Base-by-base conservation (phyloP, 2,113 vertebrate species). In the Chaetodon trifascialis region DNA sequence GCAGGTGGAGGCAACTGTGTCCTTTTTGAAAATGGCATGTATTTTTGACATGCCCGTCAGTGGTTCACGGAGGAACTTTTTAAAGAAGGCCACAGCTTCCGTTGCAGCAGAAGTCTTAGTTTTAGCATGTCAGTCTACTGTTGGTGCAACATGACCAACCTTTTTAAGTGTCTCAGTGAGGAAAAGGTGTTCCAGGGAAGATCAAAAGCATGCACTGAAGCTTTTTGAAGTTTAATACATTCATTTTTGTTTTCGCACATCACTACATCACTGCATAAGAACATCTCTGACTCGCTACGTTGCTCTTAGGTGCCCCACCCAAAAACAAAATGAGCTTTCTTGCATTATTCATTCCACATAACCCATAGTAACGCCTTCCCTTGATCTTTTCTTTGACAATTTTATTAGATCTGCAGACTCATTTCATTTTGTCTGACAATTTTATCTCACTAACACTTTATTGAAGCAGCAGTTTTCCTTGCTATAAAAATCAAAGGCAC, bases 361-460 rank as follows among this genome's bases (percentile, higher is more conserved):
- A 66, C 60, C 64, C 7, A 3, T 2, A 59, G 52, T 70, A 74
- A 88, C 80, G 73, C 47, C 54, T 76, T 68, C 69, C 42, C 56
- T 51, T 62, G 51, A 83, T 85, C 51, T 76, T 64, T 82, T 62
- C 73, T 79, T 76, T 80, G 79, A 85, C 60, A 65, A 51, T 65
- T 80, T 83, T 66, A 86, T 82, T 67, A 81, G 30, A 79, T 38
- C 62, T 66, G 67, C 73, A 81, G 68, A 71, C 67, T 83, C 49
- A 67, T 78, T 90, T 73, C 59, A 81, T 90, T 80, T 21, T 66
- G 42, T 42, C 70, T 85, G 84, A 73, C 72, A 82, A 73, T 80
- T 76, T 83, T 78, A 75, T 89, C 58, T 77, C 79, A 36, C 76
- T 25, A 77, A 80, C 80, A 77, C 82, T 89, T 82, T 83, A 88